A percentile compares a stretch with the other conserved stretches of the same genome.
These are phyloP conservation scores for Acipenser transmontanus DNA, from an alignment of 2,797 vertebrate species.

Conservation along the genomic window DNA sequence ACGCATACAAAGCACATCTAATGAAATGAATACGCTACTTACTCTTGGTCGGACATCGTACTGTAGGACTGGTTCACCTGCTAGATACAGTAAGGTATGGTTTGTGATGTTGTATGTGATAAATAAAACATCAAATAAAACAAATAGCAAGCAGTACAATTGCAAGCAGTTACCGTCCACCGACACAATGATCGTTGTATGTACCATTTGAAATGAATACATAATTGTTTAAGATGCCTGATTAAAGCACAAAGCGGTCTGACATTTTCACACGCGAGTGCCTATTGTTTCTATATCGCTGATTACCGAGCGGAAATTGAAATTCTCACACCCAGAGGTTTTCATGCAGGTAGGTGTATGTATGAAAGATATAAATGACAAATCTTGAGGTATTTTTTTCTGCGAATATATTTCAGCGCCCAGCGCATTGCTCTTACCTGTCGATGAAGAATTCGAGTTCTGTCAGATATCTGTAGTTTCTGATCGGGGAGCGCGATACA, in stretches of 20 bases:
- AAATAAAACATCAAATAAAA: not conserved
- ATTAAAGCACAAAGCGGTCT: too few relatives aligned
- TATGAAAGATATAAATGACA: too few relatives aligned
- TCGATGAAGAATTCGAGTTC: not conserved
- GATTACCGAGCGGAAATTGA: too few relatives aligned
- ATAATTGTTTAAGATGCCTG: not conserved
- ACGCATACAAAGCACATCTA: not conserved
- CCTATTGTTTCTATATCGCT: too few relatives aligned
- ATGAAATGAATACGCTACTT: not conserved
- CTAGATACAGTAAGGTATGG: not conserved
- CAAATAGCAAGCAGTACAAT: not conserved
- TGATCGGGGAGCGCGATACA: slow-evolving; percentile 2
- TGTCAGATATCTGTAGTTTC: slow-evolving; percentile 5
- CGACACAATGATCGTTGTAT: slow-evolving; percentile 24
- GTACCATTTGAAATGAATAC: slow-evolving; percentile 32
- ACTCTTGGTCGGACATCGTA: not conserved
- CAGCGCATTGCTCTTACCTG: too few relatives aligned
- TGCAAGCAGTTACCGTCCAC: not conserved
- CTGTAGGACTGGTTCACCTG: too few relatives aligned
- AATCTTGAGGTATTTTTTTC: too few relatives aligned
- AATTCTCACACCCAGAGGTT: too few relatives aligned
- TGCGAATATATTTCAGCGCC: too few relatives aligned
- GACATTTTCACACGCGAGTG: too few relatives aligned
- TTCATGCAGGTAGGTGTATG: too few relatives aligned
- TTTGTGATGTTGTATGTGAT: not conserved